Evolutionary conservation across 2,797 vertebrate species (phyloP).

Genomic region (Xerus rutilus): DNA sequence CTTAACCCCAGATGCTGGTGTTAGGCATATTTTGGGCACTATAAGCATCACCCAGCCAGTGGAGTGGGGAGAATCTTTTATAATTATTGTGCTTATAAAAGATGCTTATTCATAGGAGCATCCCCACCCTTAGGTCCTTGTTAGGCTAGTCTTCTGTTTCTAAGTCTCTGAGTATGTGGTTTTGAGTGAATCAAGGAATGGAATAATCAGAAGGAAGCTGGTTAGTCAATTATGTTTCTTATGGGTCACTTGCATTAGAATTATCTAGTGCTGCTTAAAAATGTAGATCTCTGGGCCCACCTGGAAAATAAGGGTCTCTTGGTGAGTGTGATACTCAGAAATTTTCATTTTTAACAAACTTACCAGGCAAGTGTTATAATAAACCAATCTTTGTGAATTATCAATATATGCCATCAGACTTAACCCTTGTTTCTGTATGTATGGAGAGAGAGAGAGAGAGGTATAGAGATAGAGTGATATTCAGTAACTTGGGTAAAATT

Average conservation of each 20-base stretch:
- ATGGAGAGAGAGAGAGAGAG: background rate
- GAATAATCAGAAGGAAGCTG: background rate
- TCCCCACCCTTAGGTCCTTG: background rate
- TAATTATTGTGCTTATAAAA: conserved; percentile 25
- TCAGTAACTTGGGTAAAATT: background rate
- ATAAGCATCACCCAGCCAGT: background rate
- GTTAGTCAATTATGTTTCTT: background rate
- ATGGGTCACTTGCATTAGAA: background rate
- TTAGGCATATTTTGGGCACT: background rate
- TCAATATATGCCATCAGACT: accelerated
- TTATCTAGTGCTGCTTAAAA: background rate
- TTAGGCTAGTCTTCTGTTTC: background rate
- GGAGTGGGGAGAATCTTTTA: conserved; percentile 9
- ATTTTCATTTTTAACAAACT: background rate
- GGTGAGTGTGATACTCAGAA: background rate
- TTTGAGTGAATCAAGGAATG: conserved; percentile 7
- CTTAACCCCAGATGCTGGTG: background rate
- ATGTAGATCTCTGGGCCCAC: background rate
- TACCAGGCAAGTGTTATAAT: background rate
- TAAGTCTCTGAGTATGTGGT: background rate
- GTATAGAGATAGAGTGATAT: too few species aligned
- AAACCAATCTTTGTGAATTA: conserved; percentile 2
- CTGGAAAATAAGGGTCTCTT: conserved; percentile 25
- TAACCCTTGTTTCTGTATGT: background rate
- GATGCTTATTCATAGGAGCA: background rate